phyloP scores from a whole-genome alignment of 2,113 vertebrate species.

The Burhinus bistriatus region DNA sequence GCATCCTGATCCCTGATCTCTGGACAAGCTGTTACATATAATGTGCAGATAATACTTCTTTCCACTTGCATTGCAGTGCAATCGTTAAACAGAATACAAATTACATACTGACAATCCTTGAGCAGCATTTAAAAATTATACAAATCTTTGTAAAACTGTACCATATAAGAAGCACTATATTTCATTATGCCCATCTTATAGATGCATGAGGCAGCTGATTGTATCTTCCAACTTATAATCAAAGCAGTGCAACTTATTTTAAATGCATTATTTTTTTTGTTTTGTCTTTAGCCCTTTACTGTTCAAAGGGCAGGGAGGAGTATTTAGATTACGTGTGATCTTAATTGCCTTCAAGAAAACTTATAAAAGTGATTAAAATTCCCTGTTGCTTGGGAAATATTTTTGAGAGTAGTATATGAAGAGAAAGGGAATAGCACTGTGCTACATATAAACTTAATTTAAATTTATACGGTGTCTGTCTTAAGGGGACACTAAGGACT shows the following conservation, averaged over 20 bases:
- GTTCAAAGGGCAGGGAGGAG: not conserved
- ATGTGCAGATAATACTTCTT: conserved; percentile 51
- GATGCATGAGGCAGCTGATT: not conserved
- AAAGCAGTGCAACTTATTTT: conserved; percentile 13
- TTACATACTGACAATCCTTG: conserved; percentile 1
- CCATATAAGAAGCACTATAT: not conserved
- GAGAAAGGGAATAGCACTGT: not conserved
- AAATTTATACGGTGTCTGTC: not conserved
- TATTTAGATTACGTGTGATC: not conserved
- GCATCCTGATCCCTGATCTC: conserved; percentile 37
- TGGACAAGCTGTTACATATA: conserved; percentile 54
- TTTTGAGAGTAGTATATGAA: not conserved
- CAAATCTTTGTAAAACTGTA: conserved; percentile 21
- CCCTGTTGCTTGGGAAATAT: not conserved
- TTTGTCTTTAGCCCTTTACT: conserved; percentile 14
- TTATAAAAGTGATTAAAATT: not conserved
- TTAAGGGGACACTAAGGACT: not conserved
- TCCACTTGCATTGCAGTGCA: not conserved
- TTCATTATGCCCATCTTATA: not conserved
- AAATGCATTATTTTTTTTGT: not conserved
- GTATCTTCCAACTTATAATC: conserved; percentile 14
- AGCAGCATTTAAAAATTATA: conserved; percentile 11
- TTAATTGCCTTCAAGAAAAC: conserved; percentile 38
- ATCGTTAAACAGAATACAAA: not conserved
- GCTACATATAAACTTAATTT: not conserved